Conservation (phyloP, 1,140 invertebrate species). For the Teleopsis dalmanni region DNA sequence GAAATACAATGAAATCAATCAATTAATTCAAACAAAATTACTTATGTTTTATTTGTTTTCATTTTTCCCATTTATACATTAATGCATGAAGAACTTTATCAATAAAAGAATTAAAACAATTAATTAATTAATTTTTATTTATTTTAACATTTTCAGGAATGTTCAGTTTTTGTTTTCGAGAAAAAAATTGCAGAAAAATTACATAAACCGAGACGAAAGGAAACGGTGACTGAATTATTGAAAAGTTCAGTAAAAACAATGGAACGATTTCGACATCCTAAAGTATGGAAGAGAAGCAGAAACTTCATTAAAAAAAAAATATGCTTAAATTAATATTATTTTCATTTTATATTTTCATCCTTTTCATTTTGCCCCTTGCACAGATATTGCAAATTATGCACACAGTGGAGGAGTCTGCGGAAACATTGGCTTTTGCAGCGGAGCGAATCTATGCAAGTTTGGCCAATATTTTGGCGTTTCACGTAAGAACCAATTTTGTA, state of each 20-base stretch:
- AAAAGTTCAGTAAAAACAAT: slow-evolving; percentile 71
- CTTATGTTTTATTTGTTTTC: too few relatives aligned
- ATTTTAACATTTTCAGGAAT: slow-evolving; percentile 60
- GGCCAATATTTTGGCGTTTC: slow-evolving; percentile 75
- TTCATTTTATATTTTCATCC: slow-evolving; percentile 6
- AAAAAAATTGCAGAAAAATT: slow-evolving; percentile 89
- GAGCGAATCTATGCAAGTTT: slow-evolving; percentile 83
- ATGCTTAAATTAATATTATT: neutral
- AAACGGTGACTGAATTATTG: slow-evolving; percentile 86
- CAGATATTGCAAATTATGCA: slow-evolving; percentile 65
- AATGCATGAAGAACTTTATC: neutral
- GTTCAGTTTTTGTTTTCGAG: slow-evolving; percentile 92
- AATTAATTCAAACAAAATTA: too few relatives aligned
- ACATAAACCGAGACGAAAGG: slow-evolving; percentile 87
- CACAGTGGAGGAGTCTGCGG: slow-evolving; percentile 68
- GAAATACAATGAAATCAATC: too few relatives aligned
- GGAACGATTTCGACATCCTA: slow-evolving; percentile 80
- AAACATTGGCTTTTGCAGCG: slow-evolving; percentile 85
- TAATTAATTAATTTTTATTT: neutral
- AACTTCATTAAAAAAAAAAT: neutral
- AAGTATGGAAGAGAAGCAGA: slow-evolving; percentile 47
- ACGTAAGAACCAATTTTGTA: slow-evolving; percentile 51
- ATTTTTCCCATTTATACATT: too few relatives aligned
- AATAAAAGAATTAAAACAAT: too few relatives aligned
- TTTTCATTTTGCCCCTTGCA: neutral